These are phyloP conservation scores for Drosophila fulvimacula DNA, from an alignment of 2,888 invertebrate genomes.

Conservation along the genomic window DNA sequence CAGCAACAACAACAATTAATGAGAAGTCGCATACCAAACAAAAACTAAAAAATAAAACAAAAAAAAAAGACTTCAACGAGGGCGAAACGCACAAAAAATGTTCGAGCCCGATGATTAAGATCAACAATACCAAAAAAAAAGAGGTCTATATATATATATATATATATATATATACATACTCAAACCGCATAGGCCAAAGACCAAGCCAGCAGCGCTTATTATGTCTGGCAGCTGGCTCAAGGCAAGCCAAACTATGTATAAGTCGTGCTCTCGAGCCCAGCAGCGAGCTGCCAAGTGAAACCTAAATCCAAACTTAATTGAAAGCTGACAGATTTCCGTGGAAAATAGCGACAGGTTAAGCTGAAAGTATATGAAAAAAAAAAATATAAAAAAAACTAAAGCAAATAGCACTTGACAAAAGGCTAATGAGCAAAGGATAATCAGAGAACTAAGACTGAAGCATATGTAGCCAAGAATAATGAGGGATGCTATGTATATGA, in stretches of 20 bases:
- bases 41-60: neutral
- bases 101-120: slow-evolving; percentile 64
- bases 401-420: slow-evolving; percentile 8
- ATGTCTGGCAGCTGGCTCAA: slow-evolving; percentile 33
- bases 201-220: slow-evolving; percentile 4
- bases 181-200: slow-evolving; percentile 44
- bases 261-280: slow-evolving; percentile 11
- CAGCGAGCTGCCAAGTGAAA: slow-evolving; percentile 34
- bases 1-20: slow-evolving; percentile 68
- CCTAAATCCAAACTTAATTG: slow-evolving; percentile 49
- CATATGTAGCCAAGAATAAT: too few relatives aligned
- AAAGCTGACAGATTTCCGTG: slow-evolving; percentile 42
- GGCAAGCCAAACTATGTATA: slow-evolving; percentile 44
- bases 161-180: slow-evolving; percentile 1
- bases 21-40: slow-evolving; percentile 68
- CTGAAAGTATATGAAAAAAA: neutral
- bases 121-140: slow-evolving; percentile 67
- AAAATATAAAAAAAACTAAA: neutral
- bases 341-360: slow-evolving; percentile 11
- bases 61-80: slow-evolving; percentile 29
- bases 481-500: too few relatives aligned
- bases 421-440: neutral
- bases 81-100: slow-evolving; percentile 62
- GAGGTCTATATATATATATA: neutral
- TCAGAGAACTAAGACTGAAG: neutral